Conservation (phyloP, 1,140 invertebrate genomes). For the Leptinotarsa lineolata region DNA sequence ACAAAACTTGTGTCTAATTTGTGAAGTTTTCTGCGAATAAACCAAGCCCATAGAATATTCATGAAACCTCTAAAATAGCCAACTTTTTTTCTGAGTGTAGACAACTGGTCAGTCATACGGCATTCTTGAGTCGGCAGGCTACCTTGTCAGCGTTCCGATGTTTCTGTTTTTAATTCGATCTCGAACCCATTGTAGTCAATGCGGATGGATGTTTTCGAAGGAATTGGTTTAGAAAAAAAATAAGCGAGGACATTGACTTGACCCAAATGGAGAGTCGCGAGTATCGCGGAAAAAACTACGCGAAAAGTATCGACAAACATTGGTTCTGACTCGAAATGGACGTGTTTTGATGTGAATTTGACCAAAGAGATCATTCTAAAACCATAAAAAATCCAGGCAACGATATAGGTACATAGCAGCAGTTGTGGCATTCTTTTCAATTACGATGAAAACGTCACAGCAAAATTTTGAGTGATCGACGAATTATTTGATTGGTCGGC, state of each 20-base stretch:
- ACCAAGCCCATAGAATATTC: slow-evolving; percentile 4
- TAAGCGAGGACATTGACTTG: slow-evolving; percentile 13
- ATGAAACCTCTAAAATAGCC: slow-evolving; percentile 20
- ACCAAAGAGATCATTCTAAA: too few species aligned
- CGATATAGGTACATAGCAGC: too few species aligned
- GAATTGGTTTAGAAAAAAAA: slow-evolving; percentile 19
- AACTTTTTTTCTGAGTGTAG: slow-evolving; percentile 21
- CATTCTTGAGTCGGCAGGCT: slow-evolving; percentile 20
- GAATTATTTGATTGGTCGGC: too few species aligned
- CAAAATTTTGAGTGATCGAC: too few species aligned
- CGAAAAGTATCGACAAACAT: slow-evolving; percentile 7
- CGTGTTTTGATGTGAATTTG: too few species aligned
- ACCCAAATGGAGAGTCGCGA: slow-evolving; percentile 7
- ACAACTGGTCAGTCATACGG: slow-evolving; percentile 23
- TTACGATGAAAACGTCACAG: too few species aligned
- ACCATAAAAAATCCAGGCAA: too few species aligned
- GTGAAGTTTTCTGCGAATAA: background rate
- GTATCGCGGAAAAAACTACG: slow-evolving; percentile 6
- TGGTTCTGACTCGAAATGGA: background rate
- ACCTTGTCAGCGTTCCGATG: slow-evolving; percentile 12
- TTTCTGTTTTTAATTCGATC: slow-evolving; percentile 19
- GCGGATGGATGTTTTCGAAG: slow-evolving; percentile 27
- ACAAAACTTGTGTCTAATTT: background rate
- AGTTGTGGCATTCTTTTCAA: too few species aligned
- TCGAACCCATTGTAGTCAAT: slow-evolving; percentile 25